Evolutionary conservation across 2,113 vertebrate genomes (phyloP), one percentile per base, ranked within the genome.

Genomic region (Cololabis saira): DNA sequence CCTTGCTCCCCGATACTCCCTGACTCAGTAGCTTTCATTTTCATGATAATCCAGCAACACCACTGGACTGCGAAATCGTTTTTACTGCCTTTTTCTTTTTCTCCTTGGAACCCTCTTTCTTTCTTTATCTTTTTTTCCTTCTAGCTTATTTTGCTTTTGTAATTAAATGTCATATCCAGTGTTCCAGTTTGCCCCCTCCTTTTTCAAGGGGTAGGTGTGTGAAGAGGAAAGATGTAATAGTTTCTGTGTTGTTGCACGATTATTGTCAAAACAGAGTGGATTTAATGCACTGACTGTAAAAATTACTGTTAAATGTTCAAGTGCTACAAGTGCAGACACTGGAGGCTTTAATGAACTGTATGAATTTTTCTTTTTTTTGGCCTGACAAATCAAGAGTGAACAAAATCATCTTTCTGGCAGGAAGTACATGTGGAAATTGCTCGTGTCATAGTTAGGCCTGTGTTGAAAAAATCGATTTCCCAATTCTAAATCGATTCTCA

Each of bases 21-120:
- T 90, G 89, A 91, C 87, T 93, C 91, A 84, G 87, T 87, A 85
- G 84, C 89, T 93, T 93, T 92, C 90, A 91, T 93, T 93, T 93
- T 92, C 88, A 92, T 93, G 90, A 92, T 93, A 93, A 93, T 93
- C 89, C 91, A 91, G 71, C 74, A 61, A 91, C 89, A 85, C 86
- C 87, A 90, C 81, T 90, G 85, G 90, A 93, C 90, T 91, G 90
- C 89, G 78, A 92, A 92, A 92, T 91, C 90, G 53, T 81, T 89
- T 89, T 90, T 86, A 83, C 82, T 88, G 80, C 73, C 67, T 72
- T 76, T 62, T 70, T 47, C 14, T 17, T n/a, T 61, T 56, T 67
- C 48, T 69, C 58, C 55, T 53, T 58, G 54, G 47, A 40, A 61
- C 68, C 58, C 44, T 61, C 66, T 57, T 47, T 57, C 65, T 40